Evolutionary conservation across 2,797 vertebrate genomes (phyloP), one percentile per base, ranked within the genome.

Genomic region (Catharus ustulatus): DNA sequence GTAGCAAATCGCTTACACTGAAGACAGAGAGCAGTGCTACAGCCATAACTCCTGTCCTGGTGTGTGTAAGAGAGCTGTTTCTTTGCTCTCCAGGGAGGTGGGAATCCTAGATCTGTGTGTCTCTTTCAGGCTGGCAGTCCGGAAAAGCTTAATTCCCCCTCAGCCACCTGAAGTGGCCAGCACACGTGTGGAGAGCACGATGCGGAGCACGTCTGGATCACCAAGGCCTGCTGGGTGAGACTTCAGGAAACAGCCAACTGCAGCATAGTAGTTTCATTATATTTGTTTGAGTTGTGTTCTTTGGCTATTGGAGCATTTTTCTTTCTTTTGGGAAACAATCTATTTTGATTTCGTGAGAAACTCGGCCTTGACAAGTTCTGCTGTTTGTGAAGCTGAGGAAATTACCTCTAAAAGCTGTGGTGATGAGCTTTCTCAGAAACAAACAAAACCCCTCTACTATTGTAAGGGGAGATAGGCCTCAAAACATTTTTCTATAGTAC

Each of bases 141-240:
- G 99, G 95, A 99, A 99, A 97, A 99, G 98, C 93, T 98, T 99
- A 94, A 99, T 99, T 96, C 98, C 99, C 13, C 98, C 98, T 49
- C 99, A 99, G 96, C 97, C 99, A 63, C 97, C 97, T 81, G 99
- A 99, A 63, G 96, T 98, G 57, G 95, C 97, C 32, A 96, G 98
- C 87, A 98, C 98, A 8, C 98, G 99, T 83, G 98, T 99, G 3
- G 99, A 99, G 87, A 98, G 98, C 42, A 97, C 98, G 0, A 96
- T 99, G 96, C 98, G 99, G 36, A 98, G 97, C 97, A 98, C 98
- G 6, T 98, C 99, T 5, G 99, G 99, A 80, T 99, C 99, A 21
- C 99, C 99, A 16, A 98, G 99, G 90, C 99, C 99, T 93, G 98
- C 98, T 85, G 98, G 99, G 99, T 99, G 97, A 98, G 98, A 19